Evolutionary conservation across 1,140 invertebrate species (phyloP).

Genomic region (Apis dorsata): DNA sequence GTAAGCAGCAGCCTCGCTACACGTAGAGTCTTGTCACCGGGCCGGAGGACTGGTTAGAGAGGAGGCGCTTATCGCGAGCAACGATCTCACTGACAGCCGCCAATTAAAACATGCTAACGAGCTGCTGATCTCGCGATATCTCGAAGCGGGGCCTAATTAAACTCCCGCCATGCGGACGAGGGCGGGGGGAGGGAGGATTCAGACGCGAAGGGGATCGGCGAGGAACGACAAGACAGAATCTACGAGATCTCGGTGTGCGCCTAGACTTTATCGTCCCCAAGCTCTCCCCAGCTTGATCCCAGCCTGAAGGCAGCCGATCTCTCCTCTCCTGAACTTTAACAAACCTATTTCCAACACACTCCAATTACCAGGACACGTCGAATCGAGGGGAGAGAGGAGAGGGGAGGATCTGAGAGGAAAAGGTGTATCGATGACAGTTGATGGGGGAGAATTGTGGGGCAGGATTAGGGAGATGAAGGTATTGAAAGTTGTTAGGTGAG

Average conservation of each 20-base stretch:
- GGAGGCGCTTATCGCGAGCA: conserved; percentile 66
- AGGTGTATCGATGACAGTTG: too few species aligned
- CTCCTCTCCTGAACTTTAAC: conserved; percentile 49
- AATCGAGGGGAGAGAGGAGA: not conserved
- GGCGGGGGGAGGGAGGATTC: conserved; percentile 22
- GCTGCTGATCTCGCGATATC: conserved; percentile 78
- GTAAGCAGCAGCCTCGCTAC: conserved; percentile 59
- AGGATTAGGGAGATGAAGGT: not conserved
- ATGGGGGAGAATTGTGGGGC: not conserved
- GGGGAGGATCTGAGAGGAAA: too few species aligned
- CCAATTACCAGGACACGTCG: conserved; percentile 40
- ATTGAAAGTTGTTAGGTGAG: too few species aligned
- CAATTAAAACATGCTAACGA: conserved; percentile 80
- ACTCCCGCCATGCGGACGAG: conserved; percentile 64
- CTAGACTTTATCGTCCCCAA: conserved; percentile 56
- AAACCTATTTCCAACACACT: conserved; percentile 58
- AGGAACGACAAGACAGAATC: conserved; percentile 51
- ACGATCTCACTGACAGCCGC: conserved; percentile 78
- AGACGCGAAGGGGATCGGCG: conserved; percentile 13
- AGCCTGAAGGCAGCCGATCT: too few species aligned
- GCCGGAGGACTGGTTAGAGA: conserved; percentile 61
- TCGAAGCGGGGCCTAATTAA: conserved; percentile 74
- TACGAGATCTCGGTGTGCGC: conserved; percentile 57
- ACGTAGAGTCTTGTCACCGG: conserved; percentile 67
- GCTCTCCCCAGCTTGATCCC: conserved; percentile 43